Conservation (phyloP, 1,140 invertebrate genomes). For the Potamilus streckersoni region DNA sequence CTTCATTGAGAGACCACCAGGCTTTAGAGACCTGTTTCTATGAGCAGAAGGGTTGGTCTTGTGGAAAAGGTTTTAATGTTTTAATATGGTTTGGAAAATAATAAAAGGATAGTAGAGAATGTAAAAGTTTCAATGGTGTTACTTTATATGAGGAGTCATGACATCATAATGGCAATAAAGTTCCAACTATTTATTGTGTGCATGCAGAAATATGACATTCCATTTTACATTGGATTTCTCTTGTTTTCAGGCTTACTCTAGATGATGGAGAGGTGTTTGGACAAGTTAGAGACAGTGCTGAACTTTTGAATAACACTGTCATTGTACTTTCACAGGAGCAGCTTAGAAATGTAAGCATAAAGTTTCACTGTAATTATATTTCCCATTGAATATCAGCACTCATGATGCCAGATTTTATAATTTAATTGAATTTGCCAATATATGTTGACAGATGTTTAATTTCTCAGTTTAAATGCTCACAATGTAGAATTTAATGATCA, state of each 20-base stretch:
- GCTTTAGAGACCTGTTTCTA: too few species aligned
- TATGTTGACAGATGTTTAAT: too few species aligned
- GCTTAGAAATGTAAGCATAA: conserved; percentile 71
- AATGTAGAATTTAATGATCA: too few species aligned
- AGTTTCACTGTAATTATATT: neutral
- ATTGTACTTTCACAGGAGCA: conserved; percentile 84
- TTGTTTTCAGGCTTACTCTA: conserved; percentile 56
- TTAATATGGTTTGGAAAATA: neutral
- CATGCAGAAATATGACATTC: too few species aligned
- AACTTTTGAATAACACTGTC: conserved; percentile 85
- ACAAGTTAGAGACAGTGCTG: conserved; percentile 79
- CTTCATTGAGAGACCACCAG: too few species aligned
- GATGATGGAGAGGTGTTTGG: conserved; percentile 76
- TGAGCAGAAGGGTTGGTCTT: too few species aligned
- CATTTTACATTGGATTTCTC: neutral
- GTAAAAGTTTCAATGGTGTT: neutral
- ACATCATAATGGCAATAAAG: neutral
- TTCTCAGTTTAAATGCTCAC: too few species aligned
- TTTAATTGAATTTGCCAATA: too few species aligned
- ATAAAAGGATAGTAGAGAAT: neutral
- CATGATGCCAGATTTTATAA: too few species aligned
- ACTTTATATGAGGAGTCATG: neutral
- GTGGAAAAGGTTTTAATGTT: too few species aligned
- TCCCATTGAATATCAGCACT: too few species aligned
- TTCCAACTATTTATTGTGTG: neutral